Evolutionary conservation across 1,140 invertebrate species (phyloP), one percentile per base, ranked within the genome.

Genomic region (Gryllus bimaculatus): DNA sequence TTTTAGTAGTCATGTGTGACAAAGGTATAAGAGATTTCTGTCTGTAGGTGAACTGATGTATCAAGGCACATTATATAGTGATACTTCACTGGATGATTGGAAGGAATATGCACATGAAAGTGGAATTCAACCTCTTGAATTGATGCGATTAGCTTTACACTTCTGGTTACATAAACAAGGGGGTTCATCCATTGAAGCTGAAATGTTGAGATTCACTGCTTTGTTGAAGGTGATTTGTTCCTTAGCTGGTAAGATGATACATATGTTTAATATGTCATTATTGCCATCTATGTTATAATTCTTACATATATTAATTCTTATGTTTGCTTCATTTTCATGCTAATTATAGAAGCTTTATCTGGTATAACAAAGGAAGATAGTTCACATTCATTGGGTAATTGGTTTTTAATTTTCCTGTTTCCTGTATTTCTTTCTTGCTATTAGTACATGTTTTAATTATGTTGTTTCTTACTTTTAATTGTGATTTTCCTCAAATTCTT

Each of bases 71-170:
- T 88, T 92, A 82, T 85, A 89, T 80, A 88, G 88, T 6, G 84
- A 88, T 80, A 79, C 75, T n/a, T 82, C 81, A 76, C 83, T 86
- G 76, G 83, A 84, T 39, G 85, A 85, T 80, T 88, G 90, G 85
- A 86, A 85, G 74, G 83, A 87, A 54, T 86, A 87, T 81, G 86
- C 89, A 8, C 85, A 86, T 80, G 83, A 86, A 66, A 90, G 90
- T 83, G 84, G 86, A 76, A 88, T 93, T 79, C 83, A 88, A 73
- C 86, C 90, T 13, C 85, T 86, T 78, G 88, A 90, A 80, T 84
- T 93, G 18, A 89, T 93, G 79, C 86, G 89, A 82, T 86, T 93
- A 48, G 84, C 90, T n/a, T 87, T 94, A 47, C 85, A 88, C 74
- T 93, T 90, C 85, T 91, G 93, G 89, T 88, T 91, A 80, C 88